phyloP scores from a whole-genome alignment of 2,797 vertebrate species.

The Megalops cyprinoides region DNA sequence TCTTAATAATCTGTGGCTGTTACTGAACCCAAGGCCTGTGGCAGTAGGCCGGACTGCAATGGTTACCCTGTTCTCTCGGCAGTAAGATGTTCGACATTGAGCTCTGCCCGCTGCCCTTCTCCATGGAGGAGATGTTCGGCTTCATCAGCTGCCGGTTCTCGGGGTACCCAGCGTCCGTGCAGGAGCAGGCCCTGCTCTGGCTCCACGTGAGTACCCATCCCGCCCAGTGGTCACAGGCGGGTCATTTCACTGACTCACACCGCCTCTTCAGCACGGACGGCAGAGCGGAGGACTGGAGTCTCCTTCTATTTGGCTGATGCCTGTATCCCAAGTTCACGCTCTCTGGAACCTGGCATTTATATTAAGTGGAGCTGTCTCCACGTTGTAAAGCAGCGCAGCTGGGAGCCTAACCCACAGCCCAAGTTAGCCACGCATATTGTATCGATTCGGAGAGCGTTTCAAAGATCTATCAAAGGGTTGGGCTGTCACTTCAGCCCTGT shows the following conservation, averaged over 20 bases:
- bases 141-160: slow-evolving; percentile 98
- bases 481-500: background rate
- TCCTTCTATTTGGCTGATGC: background rate
- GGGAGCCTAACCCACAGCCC: background rate
- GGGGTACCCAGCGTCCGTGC: slow-evolving; percentile 94
- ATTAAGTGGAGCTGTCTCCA: background rate
- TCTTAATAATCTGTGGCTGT: too few species aligned
- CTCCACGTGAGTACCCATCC: slow-evolving; percentile 85
- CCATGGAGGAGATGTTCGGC: slow-evolving; percentile 99
- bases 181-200: slow-evolving; percentile 97
- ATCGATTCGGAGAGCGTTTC: background rate
- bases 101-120: slow-evolving; percentile 97
- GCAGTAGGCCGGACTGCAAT: background rate
- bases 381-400: too few species aligned
- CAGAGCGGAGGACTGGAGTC: background rate
- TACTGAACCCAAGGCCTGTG: too few species aligned
- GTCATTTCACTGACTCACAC: background rate
- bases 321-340: background rate
- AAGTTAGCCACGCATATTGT: background rate
- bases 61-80: slow-evolving; percentile 47
- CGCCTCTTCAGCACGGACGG: background rate
- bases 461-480: background rate
- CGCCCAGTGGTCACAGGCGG: background rate
- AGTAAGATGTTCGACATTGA: slow-evolving; percentile 99
- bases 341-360: background rate